These are phyloP conservation scores for Oscheius onirici DNA, from an alignment of 2,888 invertebrate species.

Conservation along the genomic window DNA sequence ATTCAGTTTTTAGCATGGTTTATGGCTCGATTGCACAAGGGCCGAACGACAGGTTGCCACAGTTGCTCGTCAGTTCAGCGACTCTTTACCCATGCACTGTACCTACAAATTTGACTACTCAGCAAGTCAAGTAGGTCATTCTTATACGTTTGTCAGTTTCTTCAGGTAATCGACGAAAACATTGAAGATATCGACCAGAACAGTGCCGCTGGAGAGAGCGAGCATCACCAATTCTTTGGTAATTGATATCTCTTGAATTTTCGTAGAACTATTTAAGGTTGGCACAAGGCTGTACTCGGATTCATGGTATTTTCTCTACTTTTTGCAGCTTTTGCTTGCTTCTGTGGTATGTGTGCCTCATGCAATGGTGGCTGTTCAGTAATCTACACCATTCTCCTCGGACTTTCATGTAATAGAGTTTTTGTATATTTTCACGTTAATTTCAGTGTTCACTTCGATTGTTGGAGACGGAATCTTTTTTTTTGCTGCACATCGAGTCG, in stretches of 20 bases:
- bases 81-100: conserved; percentile 65
- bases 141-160: neutral
- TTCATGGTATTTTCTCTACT: conserved; percentile 63
- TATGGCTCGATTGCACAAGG: conserved; percentile 69
- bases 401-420: conserved; percentile 55
- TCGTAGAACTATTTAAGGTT: conserved; percentile 53
- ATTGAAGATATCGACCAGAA: conserved; percentile 66
- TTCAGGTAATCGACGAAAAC: conserved; percentile 66
- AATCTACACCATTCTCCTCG: conserved; percentile 63
- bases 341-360: conserved; percentile 67
- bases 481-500: conserved; percentile 70
- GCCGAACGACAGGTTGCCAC: conserved; percentile 51
- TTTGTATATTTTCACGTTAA: neutral
- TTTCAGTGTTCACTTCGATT: conserved; percentile 46
- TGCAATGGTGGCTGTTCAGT: conserved; percentile 66
- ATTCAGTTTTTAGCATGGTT: conserved; percentile 63
- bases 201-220: conserved; percentile 69
- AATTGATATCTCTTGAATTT: neutral
- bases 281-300: conserved; percentile 69
- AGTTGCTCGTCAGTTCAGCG: conserved; percentile 42
- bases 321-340: conserved; percentile 57
- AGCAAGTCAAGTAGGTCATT: conserved; percentile 49
- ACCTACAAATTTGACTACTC: conserved; percentile 69
- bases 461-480: conserved; percentile 67
- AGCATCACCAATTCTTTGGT: conserved; percentile 70